Evolutionary conservation across 2,797 vertebrate genomes (phyloP).

Genomic region (Cirrhinus molitorella): DNA sequence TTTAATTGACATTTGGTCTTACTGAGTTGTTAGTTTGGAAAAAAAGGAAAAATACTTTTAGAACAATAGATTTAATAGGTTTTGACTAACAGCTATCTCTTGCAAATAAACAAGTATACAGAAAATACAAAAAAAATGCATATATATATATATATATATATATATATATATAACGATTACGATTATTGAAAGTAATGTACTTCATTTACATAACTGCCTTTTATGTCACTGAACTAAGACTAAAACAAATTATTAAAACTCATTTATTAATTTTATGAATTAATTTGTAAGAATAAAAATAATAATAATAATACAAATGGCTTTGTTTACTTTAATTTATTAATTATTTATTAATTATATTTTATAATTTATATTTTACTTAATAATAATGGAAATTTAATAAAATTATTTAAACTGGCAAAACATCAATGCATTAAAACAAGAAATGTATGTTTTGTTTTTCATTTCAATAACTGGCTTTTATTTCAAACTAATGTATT

Average conservation of each 20-base stretch:
- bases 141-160: too few species aligned
- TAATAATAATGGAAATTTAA: not conserved
- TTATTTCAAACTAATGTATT: not conserved
- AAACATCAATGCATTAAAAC: not conserved
- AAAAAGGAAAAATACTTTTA: not conserved
- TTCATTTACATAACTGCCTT: not conserved
- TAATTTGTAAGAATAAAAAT: too few species aligned
- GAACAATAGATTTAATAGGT: not conserved
- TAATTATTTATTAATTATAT: too few species aligned
- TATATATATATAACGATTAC: not conserved
- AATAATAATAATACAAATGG: too few species aligned
- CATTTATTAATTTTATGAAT: not conserved
- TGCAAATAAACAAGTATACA: not conserved
- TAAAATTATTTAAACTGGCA: not conserved
- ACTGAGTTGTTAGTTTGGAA: not conserved
- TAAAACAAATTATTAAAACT: not conserved
- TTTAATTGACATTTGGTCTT: not conserved
- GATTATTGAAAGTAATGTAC: not conserved
- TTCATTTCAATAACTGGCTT: not conserved
- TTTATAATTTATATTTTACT: not conserved
- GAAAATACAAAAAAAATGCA: not conserved
- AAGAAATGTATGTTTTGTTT: not conserved
- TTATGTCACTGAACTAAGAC: too few species aligned
- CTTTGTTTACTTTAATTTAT: too few species aligned
- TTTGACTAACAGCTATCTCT: not conserved